These are phyloP conservation scores for Podarcis muralis DNA, from an alignment of 2,113 vertebrate species.

Conservation along the genomic window DNA sequence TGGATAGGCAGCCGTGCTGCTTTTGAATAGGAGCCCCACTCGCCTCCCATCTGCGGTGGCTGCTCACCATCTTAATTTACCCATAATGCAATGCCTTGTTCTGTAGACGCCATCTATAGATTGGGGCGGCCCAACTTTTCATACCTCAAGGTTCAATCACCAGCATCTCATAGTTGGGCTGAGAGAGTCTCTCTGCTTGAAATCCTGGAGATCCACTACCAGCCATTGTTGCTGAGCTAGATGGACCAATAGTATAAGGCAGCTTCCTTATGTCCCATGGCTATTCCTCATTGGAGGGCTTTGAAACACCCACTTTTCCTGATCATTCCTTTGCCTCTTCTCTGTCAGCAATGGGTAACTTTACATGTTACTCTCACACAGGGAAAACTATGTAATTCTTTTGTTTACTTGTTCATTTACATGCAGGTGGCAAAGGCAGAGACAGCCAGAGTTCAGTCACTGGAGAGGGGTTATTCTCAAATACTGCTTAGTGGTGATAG, in stretches of 20 bases:
- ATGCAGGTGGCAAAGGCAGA: neutral
- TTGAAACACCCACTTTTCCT: neutral
- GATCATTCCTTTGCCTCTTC: neutral
- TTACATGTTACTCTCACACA: neutral
- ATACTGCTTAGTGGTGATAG: neutral
- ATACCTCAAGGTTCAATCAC: no score
- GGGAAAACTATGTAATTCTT: neutral
- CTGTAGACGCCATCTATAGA: no score
- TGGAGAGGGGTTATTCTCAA: neutral
- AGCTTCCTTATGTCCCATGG: neutral
- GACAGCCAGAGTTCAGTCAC: neutral
- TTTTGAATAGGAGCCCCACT: no score
- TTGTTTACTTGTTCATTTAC: neutral
- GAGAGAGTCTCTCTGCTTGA: no score
- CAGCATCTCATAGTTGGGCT: no score
- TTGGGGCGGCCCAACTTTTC: no score
- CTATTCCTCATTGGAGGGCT: neutral
- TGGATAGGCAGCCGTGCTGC: no score
- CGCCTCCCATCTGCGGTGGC: no score
- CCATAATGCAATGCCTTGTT: no score
- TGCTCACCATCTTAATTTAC: no score
- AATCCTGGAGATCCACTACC: no score
- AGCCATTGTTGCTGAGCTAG: neutral
- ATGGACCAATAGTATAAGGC: neutral
- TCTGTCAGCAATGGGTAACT: neutral